These are phyloP conservation scores for Lepus timidus DNA, from an alignment of 2,113 vertebrate genomes.

Conservation along the genomic window DNA sequence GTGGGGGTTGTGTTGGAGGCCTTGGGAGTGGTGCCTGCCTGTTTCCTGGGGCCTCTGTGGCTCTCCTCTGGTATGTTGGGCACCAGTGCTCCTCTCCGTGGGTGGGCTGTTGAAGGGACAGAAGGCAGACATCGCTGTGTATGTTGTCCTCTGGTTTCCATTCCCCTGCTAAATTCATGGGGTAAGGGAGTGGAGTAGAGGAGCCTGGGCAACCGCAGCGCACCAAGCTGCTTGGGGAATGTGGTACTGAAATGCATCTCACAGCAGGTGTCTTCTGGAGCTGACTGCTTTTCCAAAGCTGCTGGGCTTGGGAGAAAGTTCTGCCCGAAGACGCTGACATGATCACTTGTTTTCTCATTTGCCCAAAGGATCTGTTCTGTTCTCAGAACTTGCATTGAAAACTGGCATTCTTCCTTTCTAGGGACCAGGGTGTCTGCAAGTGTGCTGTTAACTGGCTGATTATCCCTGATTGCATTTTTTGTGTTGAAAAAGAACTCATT, in stretches of 20 bases:
- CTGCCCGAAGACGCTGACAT: slow-evolving; percentile 76
- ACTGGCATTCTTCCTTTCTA: slow-evolving; percentile 78
- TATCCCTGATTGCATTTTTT: slow-evolving; percentile 81
- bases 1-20: background rate
- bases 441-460: slow-evolving; percentile 81
- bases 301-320: slow-evolving; percentile 67
- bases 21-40: background rate
- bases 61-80: background rate
- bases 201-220: background rate
- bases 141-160: background rate
- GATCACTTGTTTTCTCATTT: slow-evolving; percentile 70
- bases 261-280: slow-evolving; percentile 67
- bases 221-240: background rate
- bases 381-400: slow-evolving; percentile 65
- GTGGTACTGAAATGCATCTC: slow-evolving; percentile 44
- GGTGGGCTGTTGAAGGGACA: background rate
- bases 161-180: background rate
- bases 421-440: slow-evolving; percentile 74
- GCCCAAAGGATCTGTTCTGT: slow-evolving; percentile 70
- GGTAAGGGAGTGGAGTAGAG: background rate
- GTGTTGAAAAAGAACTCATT: slow-evolving; percentile 81
- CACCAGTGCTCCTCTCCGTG: background rate
- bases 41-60: background rate
- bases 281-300: slow-evolving; percentile 39
- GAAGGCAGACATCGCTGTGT: background rate